Evolutionary conservation across 2,888 invertebrate genomes (phyloP).

Genomic region (Ecliptopera silaceata): DNA sequence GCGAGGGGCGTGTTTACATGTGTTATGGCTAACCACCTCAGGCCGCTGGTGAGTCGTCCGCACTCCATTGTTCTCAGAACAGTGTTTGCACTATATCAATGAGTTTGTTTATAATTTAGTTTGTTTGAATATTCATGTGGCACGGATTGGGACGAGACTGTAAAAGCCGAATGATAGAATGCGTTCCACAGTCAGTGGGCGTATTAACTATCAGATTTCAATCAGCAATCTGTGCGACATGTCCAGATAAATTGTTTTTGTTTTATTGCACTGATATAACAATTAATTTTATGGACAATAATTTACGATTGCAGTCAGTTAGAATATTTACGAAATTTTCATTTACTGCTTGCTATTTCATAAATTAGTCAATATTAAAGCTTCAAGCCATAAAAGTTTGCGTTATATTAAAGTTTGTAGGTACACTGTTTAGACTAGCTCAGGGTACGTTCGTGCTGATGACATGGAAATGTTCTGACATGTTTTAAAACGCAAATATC

Average conservation of each 20-base stretch:
- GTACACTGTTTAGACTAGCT: conserved; percentile 23
- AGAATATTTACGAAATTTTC: conserved; percentile 14
- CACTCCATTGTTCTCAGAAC: conserved; percentile 63
- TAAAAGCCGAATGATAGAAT: conserved; percentile 50
- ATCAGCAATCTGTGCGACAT: conserved; percentile 52
- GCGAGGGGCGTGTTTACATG: conserved; percentile 47
- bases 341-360: conserved; percentile 13
- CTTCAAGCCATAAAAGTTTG: conserved; percentile 18
- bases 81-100: conserved; percentile 43
- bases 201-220: conserved; percentile 66
- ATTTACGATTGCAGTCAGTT: conserved; percentile 17
- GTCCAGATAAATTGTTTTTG: conserved; percentile 32
- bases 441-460: conserved; percentile 13
- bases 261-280: conserved; percentile 27
- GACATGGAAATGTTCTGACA: conserved; percentile 56
- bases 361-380: background rate
- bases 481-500: conserved; percentile 50
- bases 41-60: conserved; percentile 57
- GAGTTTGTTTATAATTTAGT: conserved; percentile 49
- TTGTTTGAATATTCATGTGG: conserved; percentile 39
- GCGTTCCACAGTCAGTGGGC: conserved; percentile 59
- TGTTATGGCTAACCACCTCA: conserved; percentile 61
- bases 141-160: conserved; percentile 40
- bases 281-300: conserved; percentile 21
- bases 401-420: conserved; percentile 11